phyloP scores from a whole-genome alignment of 1,140 invertebrate species.

The Chironomus striatipennis region DNA sequence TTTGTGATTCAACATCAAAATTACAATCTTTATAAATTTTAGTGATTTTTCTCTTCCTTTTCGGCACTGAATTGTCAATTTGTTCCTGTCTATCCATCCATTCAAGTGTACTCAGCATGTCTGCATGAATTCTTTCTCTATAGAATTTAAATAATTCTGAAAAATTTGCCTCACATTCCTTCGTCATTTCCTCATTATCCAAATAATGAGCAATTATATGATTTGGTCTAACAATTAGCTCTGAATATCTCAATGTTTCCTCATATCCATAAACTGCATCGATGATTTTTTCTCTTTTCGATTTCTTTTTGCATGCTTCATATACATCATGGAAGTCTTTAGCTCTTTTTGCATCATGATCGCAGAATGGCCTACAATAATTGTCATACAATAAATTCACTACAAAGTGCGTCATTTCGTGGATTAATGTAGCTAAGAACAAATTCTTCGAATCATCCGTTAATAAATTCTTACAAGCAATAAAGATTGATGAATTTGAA shows the following conservation, averaged over 20 bases:
- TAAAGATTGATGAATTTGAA: background rate
- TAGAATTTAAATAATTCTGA: background rate
- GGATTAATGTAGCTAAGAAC: background rate
- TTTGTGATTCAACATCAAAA: background rate
- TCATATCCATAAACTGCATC: background rate
- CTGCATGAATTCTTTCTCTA: background rate
- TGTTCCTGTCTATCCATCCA: background rate
- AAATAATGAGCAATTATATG: background rate
- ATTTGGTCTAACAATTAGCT: background rate
- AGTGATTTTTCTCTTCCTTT: background rate
- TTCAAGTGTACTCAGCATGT: background rate
- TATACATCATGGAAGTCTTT: background rate
- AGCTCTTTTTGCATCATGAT: background rate
- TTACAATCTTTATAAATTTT: background rate
- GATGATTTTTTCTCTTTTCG: background rate
- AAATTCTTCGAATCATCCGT: background rate
- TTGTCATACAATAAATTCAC: background rate
- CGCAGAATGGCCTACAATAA: background rate
- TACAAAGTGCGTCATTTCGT: constrained; percentile 1
- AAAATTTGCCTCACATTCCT: background rate
- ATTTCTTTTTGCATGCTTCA: background rate
- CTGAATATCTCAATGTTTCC: background rate
- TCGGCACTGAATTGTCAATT: background rate
- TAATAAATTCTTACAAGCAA: background rate
- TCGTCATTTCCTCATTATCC: background rate